Base-by-base conservation (phyloP, 2,113 vertebrate species). In the Zosterops borbonicus region DNA sequence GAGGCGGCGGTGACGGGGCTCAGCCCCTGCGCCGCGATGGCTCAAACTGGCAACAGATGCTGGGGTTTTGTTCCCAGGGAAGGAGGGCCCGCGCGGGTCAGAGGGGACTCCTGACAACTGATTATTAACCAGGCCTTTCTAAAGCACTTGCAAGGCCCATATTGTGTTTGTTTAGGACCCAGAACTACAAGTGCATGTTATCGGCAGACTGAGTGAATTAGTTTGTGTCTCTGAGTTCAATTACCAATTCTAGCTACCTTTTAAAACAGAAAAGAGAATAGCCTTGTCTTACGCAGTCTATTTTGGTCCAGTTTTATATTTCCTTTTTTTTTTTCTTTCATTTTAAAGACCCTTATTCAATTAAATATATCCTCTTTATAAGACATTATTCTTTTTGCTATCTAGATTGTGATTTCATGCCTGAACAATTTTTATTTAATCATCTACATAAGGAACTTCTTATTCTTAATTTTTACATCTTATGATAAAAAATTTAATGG, bases 101-200 rank as follows among this genome's bases (percentile, higher is more conserved):
- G 86, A 95, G 94, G 92, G 89, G 92, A 92, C 89, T 89, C 83
- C 39, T 67, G 92, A 92, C 86, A 90, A 86, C 91, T 44, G 80
- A 78, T 90, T 69, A 83, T 90, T 93, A 94, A 93, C 90, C 86
- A 81, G 52, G 50, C 39, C 82, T 96, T 96, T 94, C 94, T 92
- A 90, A 92, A 88, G 85, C 64, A 24, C 94, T 93, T 80, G 82
- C 67, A 88, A 85, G 71, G 79, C 75, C 90, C 90, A 83, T 79
- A 85, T 88, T 91, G 90, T 96, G 88, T 88, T 94, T 95, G 90
- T 68, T 95, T 94, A 94, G 87, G 90, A 93, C 74, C 85, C 88
- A 94, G 92, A 95, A 94, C 75, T 89, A 87, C 56, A 68, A 89
- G 84, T 24, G 73, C 52, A 28, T 89, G 84, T 87, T 78, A 91